phyloP scores from a whole-genome alignment of 2,888 invertebrate genomes.

The Pristionchus maxplancki region DNA sequence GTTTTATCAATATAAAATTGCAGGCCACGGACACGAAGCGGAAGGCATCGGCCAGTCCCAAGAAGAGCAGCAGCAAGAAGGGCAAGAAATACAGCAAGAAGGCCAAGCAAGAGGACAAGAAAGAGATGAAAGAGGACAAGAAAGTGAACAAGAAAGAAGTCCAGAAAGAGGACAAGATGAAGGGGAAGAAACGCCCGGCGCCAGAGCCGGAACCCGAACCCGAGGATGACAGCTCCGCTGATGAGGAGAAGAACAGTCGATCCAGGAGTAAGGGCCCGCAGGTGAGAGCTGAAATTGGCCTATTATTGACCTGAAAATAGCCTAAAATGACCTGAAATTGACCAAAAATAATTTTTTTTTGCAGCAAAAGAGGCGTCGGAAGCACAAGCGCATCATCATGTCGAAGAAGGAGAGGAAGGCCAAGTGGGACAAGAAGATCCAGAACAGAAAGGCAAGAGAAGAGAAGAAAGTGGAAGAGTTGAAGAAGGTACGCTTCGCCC shows the following conservation, averaged over 20 bases:
- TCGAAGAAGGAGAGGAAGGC: slow-evolving; percentile 45
- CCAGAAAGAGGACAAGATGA: neutral
- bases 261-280: neutral
- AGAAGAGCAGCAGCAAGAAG: slow-evolving; percentile 21
- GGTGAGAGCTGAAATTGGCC: neutral
- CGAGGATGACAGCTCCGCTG: neutral
- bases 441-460: neutral
- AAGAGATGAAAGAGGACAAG: neutral
- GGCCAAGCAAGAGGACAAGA: neutral
- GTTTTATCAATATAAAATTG: no score
- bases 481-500: neutral
- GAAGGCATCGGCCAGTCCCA: neutral
- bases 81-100: neutral
- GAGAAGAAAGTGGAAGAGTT: neutral
- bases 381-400: neutral
- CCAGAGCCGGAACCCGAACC: neutral
- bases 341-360: neutral
- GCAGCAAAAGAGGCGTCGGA: slow-evolving; percentile 4
- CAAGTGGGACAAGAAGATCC: slow-evolving; percentile 14
- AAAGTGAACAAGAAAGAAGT: no score
- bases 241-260: neutral
- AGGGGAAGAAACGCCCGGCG: neutral
- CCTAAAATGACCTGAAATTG: neutral
- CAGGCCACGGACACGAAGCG: neutral
- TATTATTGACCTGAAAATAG: neutral